phyloP scores from a whole-genome alignment of 1,140 invertebrate species.

The Atta texana region DNA sequence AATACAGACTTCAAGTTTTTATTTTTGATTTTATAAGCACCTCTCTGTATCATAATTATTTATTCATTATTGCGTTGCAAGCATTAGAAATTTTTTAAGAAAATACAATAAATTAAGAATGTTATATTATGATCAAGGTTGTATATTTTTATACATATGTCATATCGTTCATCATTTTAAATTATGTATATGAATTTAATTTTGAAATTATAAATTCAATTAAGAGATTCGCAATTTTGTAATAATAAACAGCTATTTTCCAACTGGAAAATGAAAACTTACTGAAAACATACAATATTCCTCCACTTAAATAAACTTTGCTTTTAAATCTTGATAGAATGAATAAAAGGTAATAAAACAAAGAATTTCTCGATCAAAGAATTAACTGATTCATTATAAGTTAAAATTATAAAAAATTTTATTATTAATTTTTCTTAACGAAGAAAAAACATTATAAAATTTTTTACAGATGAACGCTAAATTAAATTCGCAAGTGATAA shows the following conservation, averaged over 20 bases:
- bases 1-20: too few species aligned
- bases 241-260: background rate
- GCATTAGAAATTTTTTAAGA: too few species aligned
- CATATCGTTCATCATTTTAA: background rate
- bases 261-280: background rate
- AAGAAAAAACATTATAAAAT: background rate
- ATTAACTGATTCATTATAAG: background rate
- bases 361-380: background rate
- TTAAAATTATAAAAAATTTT: background rate
- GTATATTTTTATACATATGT: background rate
- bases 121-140: too few species aligned
- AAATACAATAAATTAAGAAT: too few species aligned
- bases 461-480: background rate
- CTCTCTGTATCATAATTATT: too few species aligned
- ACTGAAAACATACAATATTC: background rate
- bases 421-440: background rate
- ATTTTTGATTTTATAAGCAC: too few species aligned
- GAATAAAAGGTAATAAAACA: background rate
- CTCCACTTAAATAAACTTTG: background rate
- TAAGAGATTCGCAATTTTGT: background rate
- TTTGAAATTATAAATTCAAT: background rate
- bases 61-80: too few species aligned
- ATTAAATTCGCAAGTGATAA: conserved; percentile 3
- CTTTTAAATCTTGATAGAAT: background rate
- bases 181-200: background rate